Conservation (phyloP, 2,113 vertebrate species). For the Hippocampus comes region DNA sequence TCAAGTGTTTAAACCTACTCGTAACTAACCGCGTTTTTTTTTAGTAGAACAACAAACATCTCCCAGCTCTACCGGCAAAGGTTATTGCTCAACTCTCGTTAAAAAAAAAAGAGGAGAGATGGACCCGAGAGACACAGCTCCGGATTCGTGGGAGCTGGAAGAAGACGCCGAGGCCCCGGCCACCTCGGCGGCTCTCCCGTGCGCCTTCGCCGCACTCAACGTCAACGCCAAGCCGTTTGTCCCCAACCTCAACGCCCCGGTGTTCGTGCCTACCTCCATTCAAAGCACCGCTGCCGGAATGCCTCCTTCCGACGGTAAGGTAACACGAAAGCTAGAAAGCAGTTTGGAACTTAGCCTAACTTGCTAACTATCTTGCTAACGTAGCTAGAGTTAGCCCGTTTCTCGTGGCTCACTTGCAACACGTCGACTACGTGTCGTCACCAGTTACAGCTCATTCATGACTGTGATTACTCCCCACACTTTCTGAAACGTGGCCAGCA, state of each 20-base stretch:
- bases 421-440: conserved; percentile 32
- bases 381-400: conserved; percentile 55
- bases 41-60: background rate
- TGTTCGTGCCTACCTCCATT: conserved; percentile 88
- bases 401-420: conserved; percentile 34
- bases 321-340: conserved; percentile 16
- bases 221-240: conserved; percentile 96
- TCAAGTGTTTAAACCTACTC: conserved; percentile 46
- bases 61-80: background rate
- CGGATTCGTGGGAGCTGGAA: conserved; percentile 97
- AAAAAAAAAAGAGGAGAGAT: conserved; percentile 49
- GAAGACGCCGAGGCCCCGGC: conserved; percentile 85
- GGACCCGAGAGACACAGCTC: conserved; percentile 89
- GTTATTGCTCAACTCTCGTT: conserved; percentile 38
- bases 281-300: conserved; percentile 52
- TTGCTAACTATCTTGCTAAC: conserved; percentile 56
- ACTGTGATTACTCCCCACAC: background rate
- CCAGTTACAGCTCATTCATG: background rate
- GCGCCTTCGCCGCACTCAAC: conserved; percentile 88
- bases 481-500: background rate
- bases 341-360: conserved; percentile 56
- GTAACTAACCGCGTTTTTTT: conserved; percentile 14
- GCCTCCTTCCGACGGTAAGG: conserved; percentile 53
- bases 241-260: conserved; percentile 89
- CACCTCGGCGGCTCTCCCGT: conserved; percentile 79